Evolutionary conservation across 2,113 vertebrate species (phyloP).

Genomic region (Nothocercus nigrocapillus): DNA sequence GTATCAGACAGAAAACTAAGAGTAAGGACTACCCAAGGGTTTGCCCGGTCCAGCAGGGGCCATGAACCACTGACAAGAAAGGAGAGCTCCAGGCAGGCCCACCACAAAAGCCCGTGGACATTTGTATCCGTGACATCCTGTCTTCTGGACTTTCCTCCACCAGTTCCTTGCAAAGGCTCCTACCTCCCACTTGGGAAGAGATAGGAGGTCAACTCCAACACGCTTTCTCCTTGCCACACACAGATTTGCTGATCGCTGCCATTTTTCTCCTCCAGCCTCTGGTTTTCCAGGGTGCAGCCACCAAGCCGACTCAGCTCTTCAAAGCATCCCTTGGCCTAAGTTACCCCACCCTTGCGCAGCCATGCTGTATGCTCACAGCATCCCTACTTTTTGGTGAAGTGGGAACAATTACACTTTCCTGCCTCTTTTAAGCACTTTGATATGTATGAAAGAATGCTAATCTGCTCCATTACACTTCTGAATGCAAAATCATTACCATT

Average conservation of each 20-base stretch:
- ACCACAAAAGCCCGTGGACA: not conserved
- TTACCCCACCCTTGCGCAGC: not conserved
- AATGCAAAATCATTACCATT: not conserved
- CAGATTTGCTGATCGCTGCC: not conserved
- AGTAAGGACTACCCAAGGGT: not conserved
- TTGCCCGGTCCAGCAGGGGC: not conserved
- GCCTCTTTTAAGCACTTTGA: not conserved
- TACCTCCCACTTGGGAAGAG: not conserved
- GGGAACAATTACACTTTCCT: not conserved
- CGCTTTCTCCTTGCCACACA: not conserved
- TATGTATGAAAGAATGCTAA: not conserved
- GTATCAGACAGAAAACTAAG: not conserved
- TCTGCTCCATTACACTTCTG: not conserved
- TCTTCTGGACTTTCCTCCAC: too few relatives aligned
- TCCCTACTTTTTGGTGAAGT: not conserved
- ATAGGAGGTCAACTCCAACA: rapidly evolving
- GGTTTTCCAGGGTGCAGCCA: not conserved
- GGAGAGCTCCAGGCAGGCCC: not conserved
- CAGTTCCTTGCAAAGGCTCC: not conserved
- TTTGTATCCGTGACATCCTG: rapidly evolving
- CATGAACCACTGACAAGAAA: not conserved
- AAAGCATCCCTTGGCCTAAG: not conserved
- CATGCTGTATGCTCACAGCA: rapidly evolving
- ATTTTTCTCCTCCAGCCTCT: not conserved
- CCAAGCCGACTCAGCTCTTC: not conserved